Evolutionary conservation across 2,888 invertebrate genomes (phyloP).

Genomic region (Sesia bembeciformis): DNA sequence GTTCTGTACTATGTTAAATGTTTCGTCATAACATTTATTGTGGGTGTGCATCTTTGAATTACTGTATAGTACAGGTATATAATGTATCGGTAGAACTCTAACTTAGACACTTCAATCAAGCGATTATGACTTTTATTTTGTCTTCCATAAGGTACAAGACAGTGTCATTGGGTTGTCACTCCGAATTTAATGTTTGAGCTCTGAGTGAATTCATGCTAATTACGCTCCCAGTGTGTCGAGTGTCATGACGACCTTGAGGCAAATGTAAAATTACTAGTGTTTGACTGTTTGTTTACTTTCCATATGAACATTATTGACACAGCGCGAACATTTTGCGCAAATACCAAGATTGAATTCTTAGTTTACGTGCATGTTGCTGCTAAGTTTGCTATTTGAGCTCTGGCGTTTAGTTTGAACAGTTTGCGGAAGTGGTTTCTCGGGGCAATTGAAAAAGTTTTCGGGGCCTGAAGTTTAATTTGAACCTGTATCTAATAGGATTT

Average conservation of each 20-base stretch:
- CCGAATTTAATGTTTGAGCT: too few relatives aligned
- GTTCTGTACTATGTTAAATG: slow-evolving; percentile 16
- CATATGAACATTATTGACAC: background rate
- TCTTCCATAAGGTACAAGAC: too few relatives aligned
- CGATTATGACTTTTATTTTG: too few relatives aligned
- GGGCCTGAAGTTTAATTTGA: background rate
- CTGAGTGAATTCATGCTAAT: too few relatives aligned
- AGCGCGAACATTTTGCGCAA: background rate
- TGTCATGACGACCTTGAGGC: background rate
- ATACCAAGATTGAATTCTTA: background rate
- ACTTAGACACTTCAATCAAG: too few relatives aligned
- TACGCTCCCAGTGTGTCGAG: background rate
- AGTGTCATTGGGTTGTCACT: too few relatives aligned
- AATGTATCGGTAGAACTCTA: too few relatives aligned
- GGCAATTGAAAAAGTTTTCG: background rate
- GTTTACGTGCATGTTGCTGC: background rate
- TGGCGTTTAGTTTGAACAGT: background rate
- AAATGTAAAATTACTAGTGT: slow-evolving; percentile 4
- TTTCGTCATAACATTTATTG: slow-evolving; percentile 29
- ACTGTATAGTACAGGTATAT: too few relatives aligned
- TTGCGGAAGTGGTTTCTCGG: background rate
- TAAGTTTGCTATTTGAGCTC: background rate
- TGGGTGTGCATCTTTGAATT: slow-evolving; percentile 20
- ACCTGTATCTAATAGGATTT: background rate
- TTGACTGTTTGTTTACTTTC: background rate